Evolutionary conservation across 2,797 vertebrate species (phyloP).

Genomic region (Myotis planiceps): DNA sequence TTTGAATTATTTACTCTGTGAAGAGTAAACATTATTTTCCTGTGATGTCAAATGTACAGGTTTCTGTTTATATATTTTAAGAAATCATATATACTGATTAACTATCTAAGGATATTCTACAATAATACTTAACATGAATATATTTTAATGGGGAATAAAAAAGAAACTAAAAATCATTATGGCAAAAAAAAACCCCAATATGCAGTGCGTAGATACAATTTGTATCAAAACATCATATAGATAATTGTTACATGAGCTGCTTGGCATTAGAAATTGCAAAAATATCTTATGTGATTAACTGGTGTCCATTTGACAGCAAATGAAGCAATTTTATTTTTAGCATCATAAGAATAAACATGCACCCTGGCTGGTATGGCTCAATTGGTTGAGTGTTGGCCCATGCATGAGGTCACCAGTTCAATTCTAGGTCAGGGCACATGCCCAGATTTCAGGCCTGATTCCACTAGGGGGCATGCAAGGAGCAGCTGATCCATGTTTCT

Average conservation of each 20-base stretch:
- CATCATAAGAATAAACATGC: neutral
- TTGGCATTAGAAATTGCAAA: neutral
- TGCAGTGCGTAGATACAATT: neutral
- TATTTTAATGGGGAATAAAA: no score
- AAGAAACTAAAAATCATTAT: no score
- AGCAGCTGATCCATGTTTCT: neutral
- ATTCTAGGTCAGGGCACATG: no score
- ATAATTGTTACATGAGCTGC: neutral
- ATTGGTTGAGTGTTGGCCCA: no score
- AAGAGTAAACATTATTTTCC: constrained; percentile 6
- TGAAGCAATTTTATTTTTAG: neutral
- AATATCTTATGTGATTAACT: neutral
- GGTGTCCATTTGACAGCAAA: neutral
- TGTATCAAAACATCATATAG: neutral
- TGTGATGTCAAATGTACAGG: neutral
- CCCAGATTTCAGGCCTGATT: neutral
- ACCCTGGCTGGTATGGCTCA: neutral
- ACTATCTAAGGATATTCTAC: no score
- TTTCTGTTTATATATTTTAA: no score
- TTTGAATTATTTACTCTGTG: neutral
- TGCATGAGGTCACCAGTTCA: no score
- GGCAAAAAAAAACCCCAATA: neutral
- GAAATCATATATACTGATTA: no score
- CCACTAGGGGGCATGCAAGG: neutral
- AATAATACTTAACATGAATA: no score